phyloP scores from a whole-genome alignment of 2,888 invertebrate genomes.

The Heteromurus nitidus region DNA sequence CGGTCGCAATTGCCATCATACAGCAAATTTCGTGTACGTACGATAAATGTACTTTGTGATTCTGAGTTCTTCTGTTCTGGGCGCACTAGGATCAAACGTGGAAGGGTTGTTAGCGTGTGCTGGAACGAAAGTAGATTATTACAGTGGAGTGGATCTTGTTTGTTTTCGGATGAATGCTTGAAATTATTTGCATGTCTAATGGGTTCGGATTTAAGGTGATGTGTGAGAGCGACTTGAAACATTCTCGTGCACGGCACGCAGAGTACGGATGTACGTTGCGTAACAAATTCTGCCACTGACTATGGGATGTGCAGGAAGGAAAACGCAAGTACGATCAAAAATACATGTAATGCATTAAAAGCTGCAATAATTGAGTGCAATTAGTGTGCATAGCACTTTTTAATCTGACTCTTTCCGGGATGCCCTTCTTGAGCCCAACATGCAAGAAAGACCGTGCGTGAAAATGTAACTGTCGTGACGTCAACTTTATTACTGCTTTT shows the following conservation, averaged over 20 bases:
- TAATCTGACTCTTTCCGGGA: too few relatives aligned
- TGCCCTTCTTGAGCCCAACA: too few relatives aligned
- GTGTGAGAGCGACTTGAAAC: too few relatives aligned
- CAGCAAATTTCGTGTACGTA: neutral
- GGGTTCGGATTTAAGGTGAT: conserved; percentile 11
- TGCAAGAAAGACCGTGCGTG: too few relatives aligned
- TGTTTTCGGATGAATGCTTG: conserved; percentile 31
- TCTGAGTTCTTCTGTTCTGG: neutral
- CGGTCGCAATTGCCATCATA: neutral
- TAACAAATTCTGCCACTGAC: too few relatives aligned
- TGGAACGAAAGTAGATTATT: conserved; percentile 13
- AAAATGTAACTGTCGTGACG: too few relatives aligned
- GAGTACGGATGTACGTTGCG: too few relatives aligned
- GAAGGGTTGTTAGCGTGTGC: neutral
- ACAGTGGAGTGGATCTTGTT: conserved; percentile 12
- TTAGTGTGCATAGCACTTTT: too few relatives aligned
- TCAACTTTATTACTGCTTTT: too few relatives aligned
- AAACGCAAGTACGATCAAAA: too few relatives aligned
- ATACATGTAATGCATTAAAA: neutral
- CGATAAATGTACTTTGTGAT: neutral
- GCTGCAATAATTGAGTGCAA: neutral
- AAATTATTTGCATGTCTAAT: conserved; percentile 41
- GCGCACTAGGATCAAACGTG: neutral
- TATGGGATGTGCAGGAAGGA: too few relatives aligned
- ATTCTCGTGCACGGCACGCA: too few relatives aligned